Base-by-base conservation (phyloP, 2,888 invertebrate species). In the Salpingus planirostris region DNA sequence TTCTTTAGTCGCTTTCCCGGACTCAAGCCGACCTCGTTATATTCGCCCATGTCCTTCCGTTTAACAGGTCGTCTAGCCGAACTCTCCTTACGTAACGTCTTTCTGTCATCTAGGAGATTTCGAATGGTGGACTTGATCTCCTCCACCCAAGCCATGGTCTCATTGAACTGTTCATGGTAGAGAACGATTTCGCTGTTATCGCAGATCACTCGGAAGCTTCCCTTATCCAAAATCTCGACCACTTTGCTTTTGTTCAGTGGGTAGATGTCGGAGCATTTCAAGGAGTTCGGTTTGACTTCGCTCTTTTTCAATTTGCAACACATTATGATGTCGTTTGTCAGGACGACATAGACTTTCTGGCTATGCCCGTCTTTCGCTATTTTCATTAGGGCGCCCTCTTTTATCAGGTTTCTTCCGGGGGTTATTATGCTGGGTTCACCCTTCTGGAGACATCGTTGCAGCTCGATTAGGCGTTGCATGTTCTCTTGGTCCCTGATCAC, bases 401-500 rank as follows among this genome's bases (percentile, higher is more conserved):
- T 80, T 31, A 82, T 69, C 26, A 84, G 66, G 41, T 71, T 73
- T n/a, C 83, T 67, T 5, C 78, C 78, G 15, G 79, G 83, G 33
- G 71, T 71, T 1, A 85, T 71, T 22, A 85, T 71, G 46, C 73
- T 74, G 1, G 80, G 78, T 11, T 71, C 73, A 3, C 72, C 68
- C 45, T 72, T 71, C 3, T 68, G 60, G 11, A 85, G 65, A 21
- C 72, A 73, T 34, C 73, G 72, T 55, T 83, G 82, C 10, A 86
- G 64, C 54, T 75, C 73, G 8, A 85, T 58, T 46, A 85, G 66
- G 47, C 73, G 70, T 57, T 77, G 76, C 28, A 76, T 75, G 46
- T 80, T 76, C 56, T 85, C 84, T 53, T 82, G 79, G 46, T 83
- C 79, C 38, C 76, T 72, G 2, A 85, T 73, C 28, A 80, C 70